Evolutionary conservation across 2,797 vertebrate genomes (phyloP), one percentile per base, ranked within the genome.

Genomic region (Oreonectes daqikongensis): DNA sequence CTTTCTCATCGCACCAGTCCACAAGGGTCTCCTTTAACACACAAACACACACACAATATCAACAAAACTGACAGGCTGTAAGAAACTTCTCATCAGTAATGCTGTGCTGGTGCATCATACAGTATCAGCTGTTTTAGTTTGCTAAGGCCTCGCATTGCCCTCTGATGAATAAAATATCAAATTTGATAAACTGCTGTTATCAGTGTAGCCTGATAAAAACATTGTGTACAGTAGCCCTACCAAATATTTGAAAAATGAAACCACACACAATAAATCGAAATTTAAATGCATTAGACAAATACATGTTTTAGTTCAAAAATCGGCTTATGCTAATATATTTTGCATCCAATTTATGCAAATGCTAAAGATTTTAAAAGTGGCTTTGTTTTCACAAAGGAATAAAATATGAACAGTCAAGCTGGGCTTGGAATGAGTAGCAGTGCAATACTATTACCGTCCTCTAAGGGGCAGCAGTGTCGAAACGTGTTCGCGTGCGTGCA

Each of bases 1-100:
- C 96, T 85, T 97, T 96, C 81, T 98, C 97, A 84, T 99, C 97
- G 67, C 97, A 99, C 97, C 97, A 99, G 88, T 98, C 97, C 92
- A 99, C 86, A 78, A 99, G 92, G 15, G 95, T 97, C 77, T 98
- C 97, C 97, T 99, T 35, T 2, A 44, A 84, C 4, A 9, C 0
- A 26, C 18, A 73, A 15, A 50, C 57, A 77, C 22, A 26, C 35
- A 71, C 30, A 60, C 3, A 24, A 57, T 15, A 65, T 44, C 11
- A 64, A 17, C 42, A 66, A 24, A 22, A 65, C 11, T 15, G 24
- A 57, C 53, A 28, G 24, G 26, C 1, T 57, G 53, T 57, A 14
- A 57, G 7, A 75, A 68, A 32, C 22, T 26, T 5, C 15, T 22
- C 52, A 22, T 10, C 15, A 26, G 44, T 73, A 61, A 61, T 28